Evolutionary conservation across 2,113 vertebrate species (phyloP), one percentile per base, ranked within the genome.

Genomic region (Tinamus guttatus): DNA sequence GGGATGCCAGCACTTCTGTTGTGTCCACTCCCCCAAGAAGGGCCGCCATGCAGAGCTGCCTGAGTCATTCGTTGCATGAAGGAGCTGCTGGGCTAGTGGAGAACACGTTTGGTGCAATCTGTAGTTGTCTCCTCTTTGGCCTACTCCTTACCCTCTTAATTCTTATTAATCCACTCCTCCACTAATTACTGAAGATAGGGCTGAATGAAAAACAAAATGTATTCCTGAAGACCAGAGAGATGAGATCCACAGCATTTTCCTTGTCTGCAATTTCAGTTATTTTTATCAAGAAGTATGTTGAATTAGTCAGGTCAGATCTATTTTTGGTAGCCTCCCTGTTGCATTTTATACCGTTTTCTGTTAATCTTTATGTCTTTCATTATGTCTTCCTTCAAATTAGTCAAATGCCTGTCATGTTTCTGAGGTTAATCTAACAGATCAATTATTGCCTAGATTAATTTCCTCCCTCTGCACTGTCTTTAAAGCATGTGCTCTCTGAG

Each of bases 381-480:
- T 91, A 73, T 43, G 64, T 30, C 20, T 94, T 47, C 52, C 70
- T 76, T 86, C 69, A 78, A 93, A 86, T 81, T 40, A 90, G 41
- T 68, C 60, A 71, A 88, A 88, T 83, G 56, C 58, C 24, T 94
- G 74, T 85, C 86, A 91, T 62, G 58, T n/a, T 49, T 21, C 58
- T 52, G 74, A 92, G 83, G 78, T 93, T 91, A 92, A 92, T 30
- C 32, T 91, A 90, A 79, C 74, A 82, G 74, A 79, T 79, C 74
- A 51, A 25, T 92, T 90, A 45, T 64, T 64, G 28, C 28, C 69
- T 76, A 38, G 56, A 75, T 89, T 78, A 45, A 51, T 54, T 85
- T 86, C 28, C 24, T 59, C 9, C 19, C 17, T 32, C 69, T 78
- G 27, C 19, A 62, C 12, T 2, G 0, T 63, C 54, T 78, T 34